Base-by-base conservation (phyloP, 2,797 vertebrate species). In the Micrastur ruficollis region DNA sequence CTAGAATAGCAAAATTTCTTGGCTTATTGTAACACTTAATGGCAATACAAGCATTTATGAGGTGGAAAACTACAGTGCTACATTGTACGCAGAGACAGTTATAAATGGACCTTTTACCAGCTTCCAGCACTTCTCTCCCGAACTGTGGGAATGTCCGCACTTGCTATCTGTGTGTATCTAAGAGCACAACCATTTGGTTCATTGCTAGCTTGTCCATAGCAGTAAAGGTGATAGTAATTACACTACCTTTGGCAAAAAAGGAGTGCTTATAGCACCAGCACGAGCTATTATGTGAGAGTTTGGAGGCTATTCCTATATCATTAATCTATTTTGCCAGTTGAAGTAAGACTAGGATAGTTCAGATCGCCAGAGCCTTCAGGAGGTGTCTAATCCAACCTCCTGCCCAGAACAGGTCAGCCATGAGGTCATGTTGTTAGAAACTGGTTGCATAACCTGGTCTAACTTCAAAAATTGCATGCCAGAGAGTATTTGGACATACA, bases 21-120 rank as follows among this genome's bases (percentile, higher is more conserved):
- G 36, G 31, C 73, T 47, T 76, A 32, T 15, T 42, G 3, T 38
- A 92, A 90, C 40, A 59, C 40, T 47, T 67, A 63, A 70, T 20
- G 20, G 71, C 55, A 92, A 70, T 56, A 67, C 67, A 79, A 80
- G 32, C 50, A 44, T 80, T 87, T 27, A 79, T 10, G 26, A 18
- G 25, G 31, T 56, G 23, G 40, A 80, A 86, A 72, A 70, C 27
- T 11, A 75, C 19, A 75, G 44, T 14, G 9, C 47, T 42, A 76
- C 25, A 52, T 32, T 0, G 0, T 34, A 59, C 8, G 36, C 8
- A 52, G 2, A 65, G 16, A 86, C 8, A 58, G 31, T 44, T 20
- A 76, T 0, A 89, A 75, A 73, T 0, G 8, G 38, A 55, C 22
- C 21, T 59, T 59, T 47, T 26, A n/a, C 0, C 0, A 84, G 42